Percentiles rank a stretch among this genome's conserved stretches.
These are phyloP conservation scores for Noctua comes DNA, from an alignment of 2,888 invertebrate species.

Conservation along the genomic window DNA sequence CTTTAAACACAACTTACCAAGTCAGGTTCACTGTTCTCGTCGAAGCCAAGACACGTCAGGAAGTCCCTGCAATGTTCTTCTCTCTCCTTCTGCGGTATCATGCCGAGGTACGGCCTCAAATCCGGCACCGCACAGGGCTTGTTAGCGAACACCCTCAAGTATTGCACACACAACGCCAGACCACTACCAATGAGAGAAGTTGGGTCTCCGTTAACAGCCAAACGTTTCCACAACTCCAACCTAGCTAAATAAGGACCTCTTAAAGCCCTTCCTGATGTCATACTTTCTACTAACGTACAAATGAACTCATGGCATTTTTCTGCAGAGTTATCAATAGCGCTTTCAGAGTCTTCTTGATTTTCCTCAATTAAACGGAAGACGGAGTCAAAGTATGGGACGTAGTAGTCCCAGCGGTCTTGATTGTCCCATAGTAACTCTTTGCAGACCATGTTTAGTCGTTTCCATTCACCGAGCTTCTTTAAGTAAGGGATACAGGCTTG, in stretches of 20 bases:
- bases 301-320: slow-evolving; percentile 87
- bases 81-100: slow-evolving; percentile 92
- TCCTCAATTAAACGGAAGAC: slow-evolving; percentile 91
- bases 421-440: slow-evolving; percentile 94
- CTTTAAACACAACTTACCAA: slow-evolving; percentile 84
- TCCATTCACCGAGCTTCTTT: slow-evolving; percentile 93
- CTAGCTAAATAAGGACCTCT: slow-evolving; percentile 96
- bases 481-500: slow-evolving; percentile 94
- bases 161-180: slow-evolving; percentile 93
- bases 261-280: slow-evolving; percentile 86
- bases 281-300: slow-evolving; percentile 88
- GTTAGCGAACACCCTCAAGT: slow-evolving; percentile 95
- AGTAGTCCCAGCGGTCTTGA: slow-evolving; percentile 94
- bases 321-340: slow-evolving; percentile 81
- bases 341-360: slow-evolving; percentile 72
- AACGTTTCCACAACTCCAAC: slow-evolving; percentile 93
- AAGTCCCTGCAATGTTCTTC: slow-evolving; percentile 90
- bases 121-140: slow-evolving; percentile 97
- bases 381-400: slow-evolving; percentile 93
- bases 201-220: slow-evolving; percentile 90
- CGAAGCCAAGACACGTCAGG: slow-evolving; percentile 91
- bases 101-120: slow-evolving; percentile 93
- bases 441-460: slow-evolving; percentile 93
- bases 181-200: slow-evolving; percentile 91
- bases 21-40: slow-evolving; percentile 91